Percentiles rank a stretch among this genome's conserved stretches.
Evolutionary conservation across 2,888 invertebrate species (phyloP).

Genomic region (Malachius bipustulatus): DNA sequence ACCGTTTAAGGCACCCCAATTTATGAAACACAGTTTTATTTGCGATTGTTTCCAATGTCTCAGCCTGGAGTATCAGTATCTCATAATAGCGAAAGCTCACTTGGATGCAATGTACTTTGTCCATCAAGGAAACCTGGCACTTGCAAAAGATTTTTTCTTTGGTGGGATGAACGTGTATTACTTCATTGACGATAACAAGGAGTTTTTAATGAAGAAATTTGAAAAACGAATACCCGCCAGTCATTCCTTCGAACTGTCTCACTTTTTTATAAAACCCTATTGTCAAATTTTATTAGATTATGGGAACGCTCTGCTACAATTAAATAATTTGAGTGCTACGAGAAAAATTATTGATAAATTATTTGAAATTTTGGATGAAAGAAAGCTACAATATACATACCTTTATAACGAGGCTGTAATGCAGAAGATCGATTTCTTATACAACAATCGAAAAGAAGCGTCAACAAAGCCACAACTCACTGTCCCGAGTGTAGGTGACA

Average conservation of each 20-base stretch:
- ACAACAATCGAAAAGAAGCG: neutral
- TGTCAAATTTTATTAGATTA: constrained; percentile 8
- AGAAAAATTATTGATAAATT: constrained; percentile 7
- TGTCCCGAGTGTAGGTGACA: neutral
- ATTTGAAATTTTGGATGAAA: neutral
- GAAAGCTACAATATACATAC: constrained; percentile 8
- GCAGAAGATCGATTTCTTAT: constrained; percentile 6
- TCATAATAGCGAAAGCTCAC: constrained; percentile 6
- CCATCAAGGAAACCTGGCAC: neutral
- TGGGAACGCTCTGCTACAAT: constrained; percentile 6
- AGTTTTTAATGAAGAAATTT: constrained; percentile 4
- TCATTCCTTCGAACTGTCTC: neutral
- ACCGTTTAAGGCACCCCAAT: constrained; percentile 8
- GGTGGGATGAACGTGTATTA: constrained; percentile 9
- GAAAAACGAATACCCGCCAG: neutral
- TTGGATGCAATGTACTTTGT: constrained; percentile 10
- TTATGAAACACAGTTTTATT: constrained; percentile 3
- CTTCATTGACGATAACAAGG: neutral
- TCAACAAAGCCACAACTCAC: neutral
- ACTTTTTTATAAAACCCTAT: neutral
- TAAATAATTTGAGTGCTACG: constrained; percentile 6
- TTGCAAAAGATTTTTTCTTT: constrained; percentile 8
- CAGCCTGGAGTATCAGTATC: constrained; percentile 6
- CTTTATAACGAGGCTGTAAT: constrained; percentile 9
- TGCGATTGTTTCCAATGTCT: constrained; percentile 12